A percentile compares a stretch with the other conserved stretches of the same genome.
phyloP scores from a whole-genome alignment of 2,888 invertebrate species.

The Petrolisthes cinctipes region DNA sequence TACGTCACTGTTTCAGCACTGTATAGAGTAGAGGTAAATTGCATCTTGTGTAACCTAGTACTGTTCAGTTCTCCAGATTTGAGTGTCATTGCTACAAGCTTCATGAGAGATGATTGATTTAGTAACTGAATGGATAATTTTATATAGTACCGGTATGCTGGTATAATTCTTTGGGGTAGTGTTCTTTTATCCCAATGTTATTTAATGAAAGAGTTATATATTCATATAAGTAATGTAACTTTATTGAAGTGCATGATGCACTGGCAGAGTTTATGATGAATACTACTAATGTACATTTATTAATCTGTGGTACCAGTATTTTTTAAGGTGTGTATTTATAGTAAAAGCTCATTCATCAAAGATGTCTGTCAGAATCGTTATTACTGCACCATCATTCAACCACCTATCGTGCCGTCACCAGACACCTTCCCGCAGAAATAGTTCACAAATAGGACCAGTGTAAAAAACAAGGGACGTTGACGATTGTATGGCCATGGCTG shows the following conservation, averaged over 20 bases:
- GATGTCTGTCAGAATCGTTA: background rate
- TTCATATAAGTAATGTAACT: constrained; percentile 26
- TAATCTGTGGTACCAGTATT: background rate
- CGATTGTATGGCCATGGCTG: too few relatives aligned
- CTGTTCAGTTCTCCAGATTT: background rate
- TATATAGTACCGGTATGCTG: background rate
- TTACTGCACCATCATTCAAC: too few relatives aligned
- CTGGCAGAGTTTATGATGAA: background rate
- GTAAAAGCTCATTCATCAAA: background rate
- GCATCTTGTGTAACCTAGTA: background rate
- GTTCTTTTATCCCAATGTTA: constrained; percentile 33
- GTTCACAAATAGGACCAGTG: too few relatives aligned
- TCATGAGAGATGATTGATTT: background rate
- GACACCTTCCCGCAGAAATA: too few relatives aligned
- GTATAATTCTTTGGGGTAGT: constrained; percentile 2
- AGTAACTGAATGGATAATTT: background rate
- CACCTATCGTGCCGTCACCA: background rate
- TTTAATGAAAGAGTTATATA: constrained; percentile 40
- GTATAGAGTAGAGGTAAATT: too few relatives aligned
- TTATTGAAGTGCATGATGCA: background rate
- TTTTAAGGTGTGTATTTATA: background rate
- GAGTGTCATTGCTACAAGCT: constrained; percentile 6
- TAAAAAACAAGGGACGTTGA: too few relatives aligned
- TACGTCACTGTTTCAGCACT: too few relatives aligned
- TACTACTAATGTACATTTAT: background rate